Conservation (phyloP, 2,888 invertebrate genomes). For the Coecobrya sp. region DNA sequence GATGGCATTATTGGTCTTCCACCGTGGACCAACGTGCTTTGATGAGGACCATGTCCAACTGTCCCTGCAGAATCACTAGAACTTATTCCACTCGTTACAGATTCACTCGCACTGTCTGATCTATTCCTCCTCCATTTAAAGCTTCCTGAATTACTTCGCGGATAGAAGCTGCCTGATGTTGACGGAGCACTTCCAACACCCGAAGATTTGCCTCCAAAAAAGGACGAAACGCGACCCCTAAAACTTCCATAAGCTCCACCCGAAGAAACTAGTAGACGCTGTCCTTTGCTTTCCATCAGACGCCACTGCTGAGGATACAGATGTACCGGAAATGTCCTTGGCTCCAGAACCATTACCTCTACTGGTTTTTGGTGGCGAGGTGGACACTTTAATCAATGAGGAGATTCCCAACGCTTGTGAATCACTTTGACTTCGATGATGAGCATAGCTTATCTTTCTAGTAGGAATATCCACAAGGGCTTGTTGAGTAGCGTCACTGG, state of each 20-base stretch:
- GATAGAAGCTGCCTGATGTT: constrained; percentile 51
- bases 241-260: constrained; percentile 70
- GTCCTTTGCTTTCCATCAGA: constrained; percentile 65
- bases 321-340: neutral
- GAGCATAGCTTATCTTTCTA: constrained; percentile 81
- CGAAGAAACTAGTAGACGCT: constrained; percentile 14
- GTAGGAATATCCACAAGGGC: constrained; percentile 21
- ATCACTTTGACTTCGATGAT: constrained; percentile 85
- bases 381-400: constrained; percentile 52
- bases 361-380: constrained; percentile 76
- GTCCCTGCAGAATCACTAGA: constrained; percentile 91
- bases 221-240: constrained; percentile 63
- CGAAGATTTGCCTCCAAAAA: constrained; percentile 73
- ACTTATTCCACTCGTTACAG: constrained; percentile 94
- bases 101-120: constrained; percentile 91
- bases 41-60: constrained; percentile 41
- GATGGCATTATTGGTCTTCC: constrained; percentile 84
- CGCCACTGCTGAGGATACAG: neutral
- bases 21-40: constrained; percentile 25
- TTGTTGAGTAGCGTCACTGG: neutral
- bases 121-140: constrained; percentile 87
- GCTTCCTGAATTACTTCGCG: constrained; percentile 72
- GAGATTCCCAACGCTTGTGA: constrained; percentile 82
- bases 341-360: constrained; percentile 71
- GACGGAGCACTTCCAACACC: constrained; percentile 72